Evolutionary conservation across 2,888 invertebrate species (phyloP), one percentile per base, ranked within the genome.

Genomic region (Selenia dentaria): DNA sequence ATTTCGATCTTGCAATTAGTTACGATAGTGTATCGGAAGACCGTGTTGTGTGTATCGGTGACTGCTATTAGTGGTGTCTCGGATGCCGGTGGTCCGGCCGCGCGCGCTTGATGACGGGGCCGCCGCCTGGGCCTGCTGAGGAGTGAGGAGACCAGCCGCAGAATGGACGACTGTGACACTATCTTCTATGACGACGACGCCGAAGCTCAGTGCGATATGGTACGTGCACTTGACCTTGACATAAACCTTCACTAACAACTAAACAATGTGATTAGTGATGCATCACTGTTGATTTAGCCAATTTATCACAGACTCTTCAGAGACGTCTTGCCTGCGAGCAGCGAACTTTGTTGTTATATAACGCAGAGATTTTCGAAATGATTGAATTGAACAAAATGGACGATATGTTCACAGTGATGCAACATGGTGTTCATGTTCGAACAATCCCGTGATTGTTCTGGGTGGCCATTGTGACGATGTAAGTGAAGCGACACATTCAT

Each of bases 171-270:
- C 83, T 85, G 88, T 74, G 82, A 80, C 69, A 79, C 79, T 61
- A 70, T 84, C 72, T 89, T 89, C 79, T 90, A 90, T 88, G 91
- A 91, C 89, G 91, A 90, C 84, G 90, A 89, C 77, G 83, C 79
- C 70, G 89, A 88, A 78, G 74, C 80, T 72, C 83, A 87, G 72
- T 85, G 81, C 82, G 89, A 91, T 74, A 91, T 91, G 91, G 91
- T 91, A 81, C 59, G 89, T 79, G 54, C 35, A 8, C 50, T 52
- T 62, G 60, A 65, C 70, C 68, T 68, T 74, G 63, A 63, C 59
- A 54, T 51, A 61, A 50, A 59, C 60, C 60, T 63, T 62, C 51
- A 9, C 22, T 46, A 43, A 47, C 46, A 47, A 20, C 51, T 46
- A 49, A 58, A 60, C 57, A 53, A 60, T 64, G 53, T 56, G 51